Conservation (phyloP, 2,113 vertebrate genomes). For the Nicator chloris region DNA sequence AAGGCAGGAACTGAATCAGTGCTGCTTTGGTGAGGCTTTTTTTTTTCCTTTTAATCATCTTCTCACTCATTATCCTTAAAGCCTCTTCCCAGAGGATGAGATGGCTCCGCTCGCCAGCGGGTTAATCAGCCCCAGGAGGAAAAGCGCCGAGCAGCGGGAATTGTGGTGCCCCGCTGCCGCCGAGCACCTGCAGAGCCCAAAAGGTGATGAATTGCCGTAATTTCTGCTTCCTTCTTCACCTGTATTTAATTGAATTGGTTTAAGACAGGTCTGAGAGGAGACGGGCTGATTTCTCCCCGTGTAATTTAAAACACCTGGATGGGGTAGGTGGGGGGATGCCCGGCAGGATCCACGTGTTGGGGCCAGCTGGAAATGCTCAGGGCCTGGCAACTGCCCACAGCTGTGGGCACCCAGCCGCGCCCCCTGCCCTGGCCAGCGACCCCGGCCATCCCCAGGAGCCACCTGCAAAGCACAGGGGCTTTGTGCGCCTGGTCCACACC, state of each 20-base stretch:
- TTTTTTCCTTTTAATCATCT: neutral
- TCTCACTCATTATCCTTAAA: neutral
- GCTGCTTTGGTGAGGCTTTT: neutral
- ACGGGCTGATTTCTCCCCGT: neutral
- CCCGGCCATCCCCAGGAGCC: rapidly evolving
- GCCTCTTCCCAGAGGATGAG: neutral
- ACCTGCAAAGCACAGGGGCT: rapidly evolving
- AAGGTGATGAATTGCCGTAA: neutral
- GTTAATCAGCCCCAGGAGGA: neutral
- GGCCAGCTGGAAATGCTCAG: neutral
- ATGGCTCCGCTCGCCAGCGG: neutral
- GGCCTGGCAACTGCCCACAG: neutral
- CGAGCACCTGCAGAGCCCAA: neutral
- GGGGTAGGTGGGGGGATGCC: neutral
- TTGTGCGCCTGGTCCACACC: neutral
- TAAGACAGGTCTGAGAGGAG: neutral
- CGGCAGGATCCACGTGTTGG: rapidly evolving
- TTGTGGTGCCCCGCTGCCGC: neutral
- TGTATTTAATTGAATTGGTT: neutral
- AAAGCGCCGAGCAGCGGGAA: neutral
- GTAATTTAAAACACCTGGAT: neutral
- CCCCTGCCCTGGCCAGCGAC: neutral
- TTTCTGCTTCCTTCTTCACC: neutral
- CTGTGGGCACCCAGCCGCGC: rapidly evolving
- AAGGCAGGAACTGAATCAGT: neutral